Percentiles rank a stretch among this genome's conserved stretches.
Conservation (phyloP, 2,888 invertebrate genomes). For the Zelleria hepariella region DNA sequence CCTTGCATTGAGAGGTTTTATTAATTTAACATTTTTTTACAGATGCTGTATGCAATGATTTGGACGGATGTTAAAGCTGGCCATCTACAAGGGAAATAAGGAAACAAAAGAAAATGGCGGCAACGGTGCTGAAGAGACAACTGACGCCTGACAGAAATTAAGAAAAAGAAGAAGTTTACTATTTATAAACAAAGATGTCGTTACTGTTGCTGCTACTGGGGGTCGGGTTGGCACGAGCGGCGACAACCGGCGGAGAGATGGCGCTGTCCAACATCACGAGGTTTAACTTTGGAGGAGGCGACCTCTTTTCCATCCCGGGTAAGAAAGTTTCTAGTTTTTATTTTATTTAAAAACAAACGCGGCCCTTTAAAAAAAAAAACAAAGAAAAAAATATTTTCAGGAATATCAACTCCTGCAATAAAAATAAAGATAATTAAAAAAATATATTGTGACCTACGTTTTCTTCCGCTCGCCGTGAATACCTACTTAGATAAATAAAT, state of each 20-base stretch:
- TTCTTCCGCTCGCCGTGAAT: too few species aligned
- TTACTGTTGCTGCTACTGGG: slow-evolving; percentile 16
- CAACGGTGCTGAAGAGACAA: background rate
- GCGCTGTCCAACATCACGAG: slow-evolving; percentile 68
- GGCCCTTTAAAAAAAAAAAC: too few species aligned
- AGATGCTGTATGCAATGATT: background rate
- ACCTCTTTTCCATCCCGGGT: slow-evolving; percentile 72
- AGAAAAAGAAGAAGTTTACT: background rate
- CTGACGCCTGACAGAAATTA: background rate
- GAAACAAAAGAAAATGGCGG: background rate
- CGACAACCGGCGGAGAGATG: slow-evolving; percentile 40
- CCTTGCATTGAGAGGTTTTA: too few species aligned
- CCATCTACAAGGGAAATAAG: background rate
- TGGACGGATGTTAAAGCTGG: background rate
- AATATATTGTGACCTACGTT: too few species aligned
- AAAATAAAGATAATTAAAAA: too few species aligned
- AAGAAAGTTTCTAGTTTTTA: slow-evolving; percentile 16
- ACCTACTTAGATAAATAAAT: too few species aligned
- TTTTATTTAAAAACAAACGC: background rate
- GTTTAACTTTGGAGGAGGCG: slow-evolving; percentile 63
- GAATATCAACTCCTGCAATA: too few species aligned
- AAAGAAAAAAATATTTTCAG: too few species aligned
- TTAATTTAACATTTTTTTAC: too few species aligned
- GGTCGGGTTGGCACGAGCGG: slow-evolving; percentile 21
- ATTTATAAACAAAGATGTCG: background rate